Percentiles rank a stretch among this genome's conserved stretches.
Conservation (phyloP, 2,113 vertebrate genomes). For the Collichthys lucidus region DNA sequence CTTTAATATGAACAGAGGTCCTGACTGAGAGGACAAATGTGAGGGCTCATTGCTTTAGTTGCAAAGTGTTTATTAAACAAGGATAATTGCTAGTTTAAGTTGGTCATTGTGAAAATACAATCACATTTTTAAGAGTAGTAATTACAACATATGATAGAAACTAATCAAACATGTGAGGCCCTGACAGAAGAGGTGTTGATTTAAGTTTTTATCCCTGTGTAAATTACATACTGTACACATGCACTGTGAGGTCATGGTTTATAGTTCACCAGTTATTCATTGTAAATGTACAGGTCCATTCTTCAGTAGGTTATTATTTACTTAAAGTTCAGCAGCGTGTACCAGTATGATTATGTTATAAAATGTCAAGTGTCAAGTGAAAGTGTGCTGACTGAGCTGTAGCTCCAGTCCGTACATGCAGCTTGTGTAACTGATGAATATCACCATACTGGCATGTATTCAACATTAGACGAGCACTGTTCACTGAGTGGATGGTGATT, state of each 20-base stretch:
- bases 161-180: neutral
- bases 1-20: too few relatives aligned
- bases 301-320: neutral
- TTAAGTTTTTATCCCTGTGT: neutral
- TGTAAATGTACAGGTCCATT: neutral
- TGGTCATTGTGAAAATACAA: neutral
- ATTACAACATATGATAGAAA: too few relatives aligned
- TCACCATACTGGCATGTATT: slow-evolving; percentile 41
- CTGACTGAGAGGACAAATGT: neutral
- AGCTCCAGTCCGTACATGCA: slow-evolving; percentile 59
- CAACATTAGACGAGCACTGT: slow-evolving; percentile 29
- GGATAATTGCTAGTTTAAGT: neutral
- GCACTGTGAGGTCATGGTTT: too few relatives aligned
- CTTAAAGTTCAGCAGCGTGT: neutral
- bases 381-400: slow-evolving; percentile 43
- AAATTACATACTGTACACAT: neutral
- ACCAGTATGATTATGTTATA: slow-evolving; percentile 20
- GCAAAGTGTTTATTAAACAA: neutral
- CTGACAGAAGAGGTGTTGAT: neutral
- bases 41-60: neutral
- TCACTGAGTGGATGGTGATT: slow-evolving; percentile 17
- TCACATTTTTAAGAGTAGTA: neutral
- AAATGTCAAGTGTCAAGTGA: slow-evolving; percentile 36
- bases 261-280: neutral
- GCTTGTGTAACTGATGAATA: slow-evolving; percentile 47